Percentiles rank a stretch among this genome's conserved stretches.
phyloP scores from a whole-genome alignment of 2,888 invertebrate species.

The Acanthoscelides obtectus region DNA sequence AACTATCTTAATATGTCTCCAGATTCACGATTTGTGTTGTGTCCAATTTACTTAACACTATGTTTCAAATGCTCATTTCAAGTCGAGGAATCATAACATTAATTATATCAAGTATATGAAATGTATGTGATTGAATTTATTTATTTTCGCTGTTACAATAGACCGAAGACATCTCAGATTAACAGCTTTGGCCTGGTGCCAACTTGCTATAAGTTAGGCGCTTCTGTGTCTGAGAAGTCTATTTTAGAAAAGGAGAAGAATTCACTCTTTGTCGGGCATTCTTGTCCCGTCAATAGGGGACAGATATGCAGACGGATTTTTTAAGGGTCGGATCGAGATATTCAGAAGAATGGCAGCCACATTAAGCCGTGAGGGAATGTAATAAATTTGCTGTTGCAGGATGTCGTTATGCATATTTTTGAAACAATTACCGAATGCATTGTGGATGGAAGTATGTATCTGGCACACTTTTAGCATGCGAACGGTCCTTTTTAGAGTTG shows the following conservation, averaged over 20 bases:
- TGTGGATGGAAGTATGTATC: neutral
- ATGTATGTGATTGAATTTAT: constrained; percentile 25
- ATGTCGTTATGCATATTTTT: neutral
- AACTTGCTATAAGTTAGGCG: constrained; percentile 43
- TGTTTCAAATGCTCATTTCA: too few relatives aligned
- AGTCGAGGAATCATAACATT: too few relatives aligned
- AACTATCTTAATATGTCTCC: too few relatives aligned
- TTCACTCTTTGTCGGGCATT: neutral
- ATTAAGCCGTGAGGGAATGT: constrained; percentile 8
- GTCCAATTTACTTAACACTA: too few relatives aligned
- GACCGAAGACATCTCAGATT: constrained; percentile 49
- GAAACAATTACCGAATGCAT: neutral
- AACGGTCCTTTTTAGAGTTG: neutral
- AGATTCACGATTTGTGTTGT: too few relatives aligned
- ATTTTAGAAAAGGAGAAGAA: constrained; percentile 44
- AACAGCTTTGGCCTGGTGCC: constrained; percentile 43
- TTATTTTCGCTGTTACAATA: constrained; percentile 43
- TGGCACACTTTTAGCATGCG: neutral
- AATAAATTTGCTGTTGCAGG: constrained; percentile 10
- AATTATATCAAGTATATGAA: neutral
- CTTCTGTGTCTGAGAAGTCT: constrained; percentile 48
- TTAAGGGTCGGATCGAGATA: neutral
- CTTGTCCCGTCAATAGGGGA: constrained; percentile 14
- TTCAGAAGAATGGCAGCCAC: neutral
- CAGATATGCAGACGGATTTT: constrained; percentile 27